Conservation (phyloP, 2,797 vertebrate species). For the Cephalopachus bancanus region DNA sequence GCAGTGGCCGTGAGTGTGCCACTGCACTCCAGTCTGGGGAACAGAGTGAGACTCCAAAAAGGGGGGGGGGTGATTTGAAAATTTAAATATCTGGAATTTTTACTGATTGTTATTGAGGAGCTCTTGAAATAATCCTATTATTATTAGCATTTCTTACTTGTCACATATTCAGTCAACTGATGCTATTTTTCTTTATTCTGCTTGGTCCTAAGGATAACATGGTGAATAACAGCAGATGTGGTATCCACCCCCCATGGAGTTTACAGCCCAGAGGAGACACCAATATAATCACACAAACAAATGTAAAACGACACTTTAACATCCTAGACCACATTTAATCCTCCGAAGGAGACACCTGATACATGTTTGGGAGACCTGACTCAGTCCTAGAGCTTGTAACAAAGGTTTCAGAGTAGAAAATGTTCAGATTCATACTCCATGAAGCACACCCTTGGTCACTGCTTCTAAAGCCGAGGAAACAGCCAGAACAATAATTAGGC, state of each 20-base stretch:
- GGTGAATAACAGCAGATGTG: neutral
- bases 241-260: neutral
- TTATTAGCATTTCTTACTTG: neutral
- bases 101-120: neutral
- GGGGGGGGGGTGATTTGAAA: neutral
- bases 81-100: slow-evolving; percentile 14
- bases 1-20: too few relatives aligned
- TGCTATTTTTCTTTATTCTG: neutral
- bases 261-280: neutral
- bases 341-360: neutral
- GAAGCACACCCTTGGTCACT: neutral
- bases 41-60: too few relatives aligned
- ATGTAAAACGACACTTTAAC: neutral
- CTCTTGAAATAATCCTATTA: neutral
- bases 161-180: neutral
- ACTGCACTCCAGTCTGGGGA: too few relatives aligned
- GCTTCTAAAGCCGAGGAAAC: neutral
- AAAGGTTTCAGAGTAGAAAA: neutral
- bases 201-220: neutral
- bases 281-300: neutral
- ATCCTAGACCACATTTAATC: neutral
- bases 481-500: neutral
- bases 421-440: neutral
- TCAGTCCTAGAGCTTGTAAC: neutral
- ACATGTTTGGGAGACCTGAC: neutral